Base-by-base conservation (phyloP, 2,113 vertebrate genomes). In the Tetraodon nigroviridis region DNA sequence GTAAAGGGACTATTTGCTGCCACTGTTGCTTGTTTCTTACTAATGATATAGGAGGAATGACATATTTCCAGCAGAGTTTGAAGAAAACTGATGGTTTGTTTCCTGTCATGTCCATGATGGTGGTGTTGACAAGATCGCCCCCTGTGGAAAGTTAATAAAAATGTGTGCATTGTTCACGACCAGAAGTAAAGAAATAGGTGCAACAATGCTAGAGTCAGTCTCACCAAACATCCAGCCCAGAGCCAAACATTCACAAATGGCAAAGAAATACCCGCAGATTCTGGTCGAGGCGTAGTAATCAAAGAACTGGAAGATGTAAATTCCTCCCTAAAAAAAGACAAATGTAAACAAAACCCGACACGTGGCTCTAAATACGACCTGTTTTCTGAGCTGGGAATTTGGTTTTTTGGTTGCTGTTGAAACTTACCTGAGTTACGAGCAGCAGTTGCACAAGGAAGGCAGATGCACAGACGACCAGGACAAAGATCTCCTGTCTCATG, bases 301-400 rank as follows among this genome's bases (percentile, higher is more conserved):
- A 32, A 86, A 52, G 1, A 89, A 58, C 20, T 82, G 81, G 55
- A 89, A 84, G 4, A 87, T 12, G 14, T 86, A 88, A 22, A 87
- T 55, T 0, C 86, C 84, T 42, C 83, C 83, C 86, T 86, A 4
- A 5, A 20, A 20, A 4, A 5, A 22, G 1, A 18, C 44, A 46
- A 16, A 13, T n/a, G 2, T 8, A 10, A 17, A 46, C 7, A 4
- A 46, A 17, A 46, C 6, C 32, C 32, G 12, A 11, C 32, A 12
- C 12, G 32, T 37, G 32, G 32, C 7, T 37, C 6, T 11, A 11
- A 10, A 37, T 12, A 37, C 2, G 44, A n/a, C 6, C 13, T 46
- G 44, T 46, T 46, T n/a, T 46, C n/a, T 16, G 44, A 46, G 15
- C 13, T 7, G 7, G 17, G 11, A 58, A 14, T 20, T 16, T 3